Evolutionary conservation across 2,888 invertebrate species (phyloP).

Genomic region (Chrysolina americana): DNA sequence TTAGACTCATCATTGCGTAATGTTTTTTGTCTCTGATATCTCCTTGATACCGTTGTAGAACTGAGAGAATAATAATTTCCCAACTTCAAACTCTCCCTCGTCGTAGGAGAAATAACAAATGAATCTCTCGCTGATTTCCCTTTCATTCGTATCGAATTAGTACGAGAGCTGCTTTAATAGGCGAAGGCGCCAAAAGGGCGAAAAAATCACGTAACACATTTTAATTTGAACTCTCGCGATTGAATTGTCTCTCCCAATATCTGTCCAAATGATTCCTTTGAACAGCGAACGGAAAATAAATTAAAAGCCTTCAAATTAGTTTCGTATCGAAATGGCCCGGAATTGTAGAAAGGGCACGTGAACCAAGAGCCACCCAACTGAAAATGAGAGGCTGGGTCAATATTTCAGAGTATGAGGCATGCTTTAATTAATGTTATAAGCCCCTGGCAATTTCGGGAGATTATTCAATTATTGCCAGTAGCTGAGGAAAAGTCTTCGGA

Average conservation of each 20-base stretch:
- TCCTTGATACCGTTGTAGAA: too few species aligned
- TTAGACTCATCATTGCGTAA: too few species aligned
- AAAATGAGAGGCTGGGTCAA: slow-evolving; percentile 14
- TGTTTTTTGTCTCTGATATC: too few species aligned
- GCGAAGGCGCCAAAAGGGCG: background rate
- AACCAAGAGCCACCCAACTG: slow-evolving; percentile 5
- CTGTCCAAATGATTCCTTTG: slow-evolving; percentile 56
- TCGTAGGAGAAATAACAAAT: background rate
- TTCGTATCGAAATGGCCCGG: background rate
- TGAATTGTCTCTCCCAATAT: slow-evolving; percentile 53
- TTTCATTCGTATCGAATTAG: background rate
- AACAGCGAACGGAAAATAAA: slow-evolving; percentile 46
- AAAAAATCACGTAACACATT: slow-evolving; percentile 13
- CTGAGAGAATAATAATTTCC: too few species aligned
- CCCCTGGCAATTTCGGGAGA: slow-evolving; percentile 18
- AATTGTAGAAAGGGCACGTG: background rate
- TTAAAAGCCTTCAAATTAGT: slow-evolving; percentile 25
- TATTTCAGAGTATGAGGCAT: slow-evolving; percentile 1
- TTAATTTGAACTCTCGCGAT: slow-evolving; percentile 11
- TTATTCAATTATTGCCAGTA: slow-evolving; percentile 14
- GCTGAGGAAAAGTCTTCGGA: background rate
- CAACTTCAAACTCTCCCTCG: too few species aligned
- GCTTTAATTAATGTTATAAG: slow-evolving; percentile 23
- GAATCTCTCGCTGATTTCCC: background rate
- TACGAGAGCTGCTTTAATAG: background rate